Base-by-base conservation (phyloP, 1,140 invertebrate genomes). In the Macrosteles quadrilineatus region DNA sequence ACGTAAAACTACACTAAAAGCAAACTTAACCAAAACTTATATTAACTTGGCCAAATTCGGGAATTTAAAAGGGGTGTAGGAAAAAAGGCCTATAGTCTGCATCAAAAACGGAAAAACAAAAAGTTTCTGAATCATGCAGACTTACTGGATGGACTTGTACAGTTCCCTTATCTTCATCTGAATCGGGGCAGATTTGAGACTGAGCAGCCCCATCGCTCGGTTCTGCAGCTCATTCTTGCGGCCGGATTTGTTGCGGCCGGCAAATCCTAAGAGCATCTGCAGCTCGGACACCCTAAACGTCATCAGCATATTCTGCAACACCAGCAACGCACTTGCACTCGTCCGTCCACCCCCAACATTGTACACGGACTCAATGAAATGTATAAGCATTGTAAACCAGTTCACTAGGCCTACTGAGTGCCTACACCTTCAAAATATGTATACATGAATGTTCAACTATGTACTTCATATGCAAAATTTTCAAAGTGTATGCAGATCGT, bases 211-310 rank as follows among this genome's bases (percentile, higher is more conserved):
- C 70, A 92, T 78, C 73, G 93, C 92, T 79, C 94, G 84, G 70
- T 85, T 82, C 83, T 95, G 89, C 65, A 96, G 83, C 82, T 96
- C 94, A 73, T 87, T 88, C 84, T 96, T 96, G 79, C 93, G 86
- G 73, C 94, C 94, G 76, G 87, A 88, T 81, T 92, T 94, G 81
- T 93, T 94, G 79, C 89, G 86, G 75, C 92, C 91, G 78, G 93
- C 93, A 82, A 90, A 90, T 79, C 88, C 90, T 76, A 95, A 86
- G 80, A 96, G 81, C 81, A 92, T 88, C 82, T 93, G 91, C 75
- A 94, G 86, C 82, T 94, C 92, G 76, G 90, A 91, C 47, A 94
- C 91, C 73, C 92, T 87, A 84, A 94, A 93, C 81, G 87, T 88
- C 83, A 91, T 85, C 79, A 94, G 84, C 91, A 93, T 94, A 84